Evolutionary conservation across 2,113 vertebrate genomes (phyloP).

Genomic region (Astatoreochromis straeleni): DNA sequence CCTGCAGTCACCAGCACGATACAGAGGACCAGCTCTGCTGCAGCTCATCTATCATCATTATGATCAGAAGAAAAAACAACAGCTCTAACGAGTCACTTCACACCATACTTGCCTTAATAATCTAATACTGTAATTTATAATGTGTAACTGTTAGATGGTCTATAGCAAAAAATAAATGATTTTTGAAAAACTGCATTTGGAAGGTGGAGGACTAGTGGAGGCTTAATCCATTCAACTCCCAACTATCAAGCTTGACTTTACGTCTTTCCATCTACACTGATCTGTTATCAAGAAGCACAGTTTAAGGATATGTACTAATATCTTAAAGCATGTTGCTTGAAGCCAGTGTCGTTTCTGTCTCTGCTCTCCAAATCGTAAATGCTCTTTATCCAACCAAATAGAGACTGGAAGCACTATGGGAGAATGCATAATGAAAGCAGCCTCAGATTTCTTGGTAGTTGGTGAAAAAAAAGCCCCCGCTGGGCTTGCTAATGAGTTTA

Average conservation of each 20-base stretch:
- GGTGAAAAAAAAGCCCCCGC: slow-evolving; percentile 47
- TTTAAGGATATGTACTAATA: background rate
- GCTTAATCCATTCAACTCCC: background rate
- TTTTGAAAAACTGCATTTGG: background rate
- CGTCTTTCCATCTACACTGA: background rate
- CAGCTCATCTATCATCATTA: background rate
- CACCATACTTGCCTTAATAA: background rate
- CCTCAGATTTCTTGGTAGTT: slow-evolving; percentile 38
- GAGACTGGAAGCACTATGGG: slow-evolving; percentile 14
- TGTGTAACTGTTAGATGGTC: background rate
- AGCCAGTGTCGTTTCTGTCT: background rate
- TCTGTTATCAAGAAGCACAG: background rate
- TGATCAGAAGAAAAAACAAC: background rate
- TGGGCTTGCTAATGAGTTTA: slow-evolving; percentile 61
- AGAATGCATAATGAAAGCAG: slow-evolving; percentile 52
- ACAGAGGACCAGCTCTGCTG: background rate
- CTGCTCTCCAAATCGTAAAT: slow-evolving; percentile 14
- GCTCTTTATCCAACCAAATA: slow-evolving; percentile 51
- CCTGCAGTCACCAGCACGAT: background rate
- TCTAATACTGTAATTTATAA: background rate
- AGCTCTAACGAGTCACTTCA: background rate
- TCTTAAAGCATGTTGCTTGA: slow-evolving; percentile 1
- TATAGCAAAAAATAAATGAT: background rate
- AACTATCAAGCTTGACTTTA: background rate
- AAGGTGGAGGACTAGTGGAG: background rate